Evolutionary conservation across 2,113 vertebrate genomes (phyloP), one percentile per base, ranked within the genome.

Genomic region (Mesembrinibis cayennensis): DNA sequence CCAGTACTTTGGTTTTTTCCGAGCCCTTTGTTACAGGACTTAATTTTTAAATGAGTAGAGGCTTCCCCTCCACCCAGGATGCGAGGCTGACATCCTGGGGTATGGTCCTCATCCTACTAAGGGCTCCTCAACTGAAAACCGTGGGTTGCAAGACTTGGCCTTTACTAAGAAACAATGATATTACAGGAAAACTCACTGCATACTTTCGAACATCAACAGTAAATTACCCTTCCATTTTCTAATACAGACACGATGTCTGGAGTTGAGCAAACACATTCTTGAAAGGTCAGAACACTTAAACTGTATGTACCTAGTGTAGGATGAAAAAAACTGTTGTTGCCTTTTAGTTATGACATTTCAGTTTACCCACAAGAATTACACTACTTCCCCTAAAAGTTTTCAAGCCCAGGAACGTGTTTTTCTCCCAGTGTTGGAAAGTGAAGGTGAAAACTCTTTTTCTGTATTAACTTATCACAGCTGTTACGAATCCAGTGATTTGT

Each of bases 261-360:
- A 87, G 76, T 72, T 80, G 38, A 96, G 85, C 81, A 95, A 97
- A 93, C 67, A 82, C 63, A 66, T 82, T 80, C 47, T 89, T 83
- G 44, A 94, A 95, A 95, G 94, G 87, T 83, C 87, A 95, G 79
- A 84, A 76, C 79, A 94, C 94, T 94, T 97, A 63, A 92, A 74
- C 58, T 90, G 52, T 66, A 42, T 25, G 44, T 52, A 91, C 65
- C 93, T 94, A 71, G n/a, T 87, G 87, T 65, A 80, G 80, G 61
- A 89, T 67, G 38, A 94, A 96, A 96, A 96, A 82, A 82, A n/a
- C 16, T 76, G 55, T 86, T 89, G 61, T 61, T 90, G 45, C 59
- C 69, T 95, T 81, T 96, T 71, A 78, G 90, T 86, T 55, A 52
- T 45, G 53, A 74, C 88, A 94, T 97, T 97, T 97, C 82, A 55